Percentiles rank a stretch among this genome's conserved stretches.
These are phyloP conservation scores for Macrosoma leucophasiata DNA, from an alignment of 2,888 invertebrate genomes.

Conservation along the genomic window DNA sequence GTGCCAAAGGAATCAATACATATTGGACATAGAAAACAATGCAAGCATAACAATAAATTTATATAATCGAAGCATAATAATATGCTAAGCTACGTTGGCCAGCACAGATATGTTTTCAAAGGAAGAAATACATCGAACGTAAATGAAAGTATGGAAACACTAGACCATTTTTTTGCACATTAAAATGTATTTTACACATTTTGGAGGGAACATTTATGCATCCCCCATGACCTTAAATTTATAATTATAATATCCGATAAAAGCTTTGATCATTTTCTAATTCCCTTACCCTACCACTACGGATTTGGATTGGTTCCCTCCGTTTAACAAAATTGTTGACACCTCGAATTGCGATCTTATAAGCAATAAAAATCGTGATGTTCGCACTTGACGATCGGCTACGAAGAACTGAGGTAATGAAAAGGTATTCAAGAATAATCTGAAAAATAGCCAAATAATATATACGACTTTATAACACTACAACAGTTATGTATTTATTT, in stretches of 20 bases:
- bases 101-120: conserved; percentile 52
- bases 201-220: conserved; percentile 47
- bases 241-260: conserved; percentile 42
- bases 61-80: conserved; percentile 49
- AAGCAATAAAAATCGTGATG: too few relatives aligned
- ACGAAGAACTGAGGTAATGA: conserved; percentile 40
- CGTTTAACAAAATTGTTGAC: conserved; percentile 31
- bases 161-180: conserved; percentile 37
- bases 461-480: conserved; percentile 56
- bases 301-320: conserved; percentile 47
- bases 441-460: conserved; percentile 64
- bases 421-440: conserved; percentile 47
- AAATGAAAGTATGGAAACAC: conserved; percentile 39
- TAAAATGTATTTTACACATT: conserved; percentile 35
- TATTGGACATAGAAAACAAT: conserved; percentile 73
- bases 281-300: conserved; percentile 40
- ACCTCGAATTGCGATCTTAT: too few relatives aligned
- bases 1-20: conserved; percentile 74
- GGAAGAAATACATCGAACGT: conserved; percentile 30
- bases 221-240: conserved; percentile 35
- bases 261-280: conserved; percentile 42
- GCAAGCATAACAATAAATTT: conserved; percentile 64
- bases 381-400: conserved; percentile 40
- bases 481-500: conserved; percentile 67
- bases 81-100: conserved; percentile 57